Evolutionary conservation across 2,888 invertebrate genomes (phyloP).

Genomic region (Cataglyphis cursor): DNA sequence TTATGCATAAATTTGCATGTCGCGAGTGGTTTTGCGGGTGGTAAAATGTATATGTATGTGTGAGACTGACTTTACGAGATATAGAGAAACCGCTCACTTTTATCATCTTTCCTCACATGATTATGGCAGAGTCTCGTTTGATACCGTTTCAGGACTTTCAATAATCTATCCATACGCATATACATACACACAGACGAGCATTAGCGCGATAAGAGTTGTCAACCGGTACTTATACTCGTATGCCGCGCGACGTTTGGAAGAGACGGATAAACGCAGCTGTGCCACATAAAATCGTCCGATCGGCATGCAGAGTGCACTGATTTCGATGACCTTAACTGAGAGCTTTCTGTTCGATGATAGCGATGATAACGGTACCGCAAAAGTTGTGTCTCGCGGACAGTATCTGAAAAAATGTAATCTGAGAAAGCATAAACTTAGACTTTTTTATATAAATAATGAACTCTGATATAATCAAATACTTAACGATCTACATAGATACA

Average conservation of each 20-base stretch:
- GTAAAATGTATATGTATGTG: conserved; percentile 31
- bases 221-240: conserved; percentile 82
- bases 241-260: conserved; percentile 50
- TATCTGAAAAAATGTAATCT: conserved; percentile 54
- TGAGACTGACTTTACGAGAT: conserved; percentile 64
- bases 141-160: conserved; percentile 85
- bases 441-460: conserved; percentile 28
- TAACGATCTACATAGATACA: conserved; percentile 37
- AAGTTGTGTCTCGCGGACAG: conserved; percentile 60
- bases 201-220: conserved; percentile 82
- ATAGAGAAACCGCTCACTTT: conserved; percentile 74
- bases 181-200: conserved; percentile 28
- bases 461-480: conserved; percentile 36
- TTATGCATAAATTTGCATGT: background rate
- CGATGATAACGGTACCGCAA: conserved; percentile 29
- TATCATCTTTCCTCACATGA: conserved; percentile 75
- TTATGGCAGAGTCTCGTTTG: conserved; percentile 77
- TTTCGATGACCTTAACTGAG: conserved; percentile 72
- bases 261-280: conserved; percentile 74
- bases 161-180: conserved; percentile 80
- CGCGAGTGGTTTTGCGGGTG: background rate
- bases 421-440: conserved; percentile 7
- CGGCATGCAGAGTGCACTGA: conserved; percentile 73
- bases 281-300: conserved; percentile 76
- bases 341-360: conserved; percentile 61